Evolutionary conservation across 2,797 vertebrate genomes (phyloP).

Genomic region (Picus viridis): DNA sequence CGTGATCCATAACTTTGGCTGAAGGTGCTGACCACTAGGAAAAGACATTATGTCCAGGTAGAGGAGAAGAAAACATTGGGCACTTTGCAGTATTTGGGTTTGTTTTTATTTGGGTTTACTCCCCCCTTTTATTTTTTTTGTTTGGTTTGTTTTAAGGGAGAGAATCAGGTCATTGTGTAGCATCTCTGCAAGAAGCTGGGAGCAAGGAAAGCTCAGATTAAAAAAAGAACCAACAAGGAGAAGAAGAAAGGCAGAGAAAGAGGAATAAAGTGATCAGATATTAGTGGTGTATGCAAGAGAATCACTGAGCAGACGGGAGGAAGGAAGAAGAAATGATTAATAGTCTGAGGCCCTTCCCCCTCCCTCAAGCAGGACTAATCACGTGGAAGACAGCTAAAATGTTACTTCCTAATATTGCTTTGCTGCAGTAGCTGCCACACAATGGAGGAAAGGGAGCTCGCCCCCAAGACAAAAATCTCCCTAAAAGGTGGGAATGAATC

Average conservation of each 20-base stretch:
- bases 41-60: background rate
- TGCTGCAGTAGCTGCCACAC: background rate
- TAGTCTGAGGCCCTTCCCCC: constrained; percentile 59
- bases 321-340: constrained; percentile 68
- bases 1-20: background rate
- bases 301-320: constrained; percentile 60
- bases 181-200: background rate
- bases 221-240: background rate
- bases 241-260: background rate
- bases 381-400: constrained; percentile 61
- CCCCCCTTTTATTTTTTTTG: accelerated
- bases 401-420: constrained; percentile 62
- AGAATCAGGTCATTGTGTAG: background rate
- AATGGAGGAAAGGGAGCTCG: background rate
- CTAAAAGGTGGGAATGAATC: background rate
- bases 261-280: constrained; percentile 19
- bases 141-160: background rate
- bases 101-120: background rate
- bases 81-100: too few relatives aligned
- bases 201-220: background rate
- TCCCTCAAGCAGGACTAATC: constrained; percentile 53
- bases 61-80: background rate
- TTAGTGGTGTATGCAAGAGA: constrained; percentile 11
- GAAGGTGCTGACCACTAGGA: background rate
- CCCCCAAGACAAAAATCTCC: background rate